Conservation (phyloP, 2,797 vertebrate genomes). For the Tapera naevia region DNA sequence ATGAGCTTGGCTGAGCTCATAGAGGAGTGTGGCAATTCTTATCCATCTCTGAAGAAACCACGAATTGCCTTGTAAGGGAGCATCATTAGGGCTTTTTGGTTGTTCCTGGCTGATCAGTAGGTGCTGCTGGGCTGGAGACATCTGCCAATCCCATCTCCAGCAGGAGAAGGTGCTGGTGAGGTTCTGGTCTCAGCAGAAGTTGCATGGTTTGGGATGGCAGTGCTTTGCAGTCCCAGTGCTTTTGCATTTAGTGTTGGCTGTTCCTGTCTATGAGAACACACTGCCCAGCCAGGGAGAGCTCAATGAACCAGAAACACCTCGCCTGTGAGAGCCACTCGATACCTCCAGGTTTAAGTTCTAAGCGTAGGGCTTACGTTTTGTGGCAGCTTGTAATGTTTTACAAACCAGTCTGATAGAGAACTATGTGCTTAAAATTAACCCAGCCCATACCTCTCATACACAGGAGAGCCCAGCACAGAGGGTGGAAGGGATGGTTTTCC, state of each 20-base stretch:
- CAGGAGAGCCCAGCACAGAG: rapidly evolving
- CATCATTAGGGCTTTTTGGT: background rate
- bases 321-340: background rate
- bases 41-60: background rate
- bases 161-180: background rate
- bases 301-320: background rate
- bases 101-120: background rate
- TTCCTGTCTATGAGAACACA: background rate
- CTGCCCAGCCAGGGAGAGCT: background rate
- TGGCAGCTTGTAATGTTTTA: background rate
- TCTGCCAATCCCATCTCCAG: background rate
- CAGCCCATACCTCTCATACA: background rate
- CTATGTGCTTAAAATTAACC: background rate
- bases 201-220: background rate
- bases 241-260: background rate
- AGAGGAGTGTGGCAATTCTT: background rate
- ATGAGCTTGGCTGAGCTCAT: background rate
- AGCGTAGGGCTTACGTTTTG: background rate
- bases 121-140: background rate
- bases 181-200: background rate
- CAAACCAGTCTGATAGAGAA: background rate
- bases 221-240: background rate
- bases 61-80: background rate
- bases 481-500: background rate
- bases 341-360: background rate